Evolutionary conservation across 2,797 vertebrate genomes (phyloP), one percentile per base, ranked within the genome.

Genomic region (Sorex maritimensis): DNA sequence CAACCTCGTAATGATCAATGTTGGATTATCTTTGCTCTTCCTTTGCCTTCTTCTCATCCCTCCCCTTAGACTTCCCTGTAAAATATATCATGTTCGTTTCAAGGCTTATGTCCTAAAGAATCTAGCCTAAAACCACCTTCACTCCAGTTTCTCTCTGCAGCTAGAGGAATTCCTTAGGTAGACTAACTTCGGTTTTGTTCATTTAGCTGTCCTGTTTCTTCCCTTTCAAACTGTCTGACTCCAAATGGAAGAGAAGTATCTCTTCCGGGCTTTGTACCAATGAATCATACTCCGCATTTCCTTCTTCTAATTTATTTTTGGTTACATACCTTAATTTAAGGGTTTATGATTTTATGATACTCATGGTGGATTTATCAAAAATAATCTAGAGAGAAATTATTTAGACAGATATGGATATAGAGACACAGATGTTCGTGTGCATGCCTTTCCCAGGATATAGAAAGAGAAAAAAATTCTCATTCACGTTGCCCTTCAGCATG

Each of bases 241-340:
- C 49, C 49, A 52, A 52, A 52, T 52, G 49, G 73, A 81, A 86
- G 85, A 61, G 58, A 61, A 19, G 21, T 61, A 17, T 23, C 69
- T 86, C 81, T 52, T 52, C 49, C 6, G 68, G 68, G 49, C 13
- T 67, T 80, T 49, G 67, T 1, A 78, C 21, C 65, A 41, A 69
- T 34, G 23, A 81, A n/a, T 58, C 44, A 12, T 23, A 68, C 7
- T 82, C 19, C 12, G 2, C 75, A 85, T 71, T 41, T 58, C 58
- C 93, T 93, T 83, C 41, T 78, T 69, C 93, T 86, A 4, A 52
- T 61, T 65, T 81, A 23, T 74, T 94, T 91, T 93, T 80, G 7
- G 55, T 88, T 88, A 81, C 90, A 82, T 67, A 82, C 9, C 88
- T 82, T n/a, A 95, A 26, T 79, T 90, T 80, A 30, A 19, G 89